These are phyloP conservation scores for Unio pictorum DNA, from an alignment of 2,888 invertebrate species.

Conservation along the genomic window DNA sequence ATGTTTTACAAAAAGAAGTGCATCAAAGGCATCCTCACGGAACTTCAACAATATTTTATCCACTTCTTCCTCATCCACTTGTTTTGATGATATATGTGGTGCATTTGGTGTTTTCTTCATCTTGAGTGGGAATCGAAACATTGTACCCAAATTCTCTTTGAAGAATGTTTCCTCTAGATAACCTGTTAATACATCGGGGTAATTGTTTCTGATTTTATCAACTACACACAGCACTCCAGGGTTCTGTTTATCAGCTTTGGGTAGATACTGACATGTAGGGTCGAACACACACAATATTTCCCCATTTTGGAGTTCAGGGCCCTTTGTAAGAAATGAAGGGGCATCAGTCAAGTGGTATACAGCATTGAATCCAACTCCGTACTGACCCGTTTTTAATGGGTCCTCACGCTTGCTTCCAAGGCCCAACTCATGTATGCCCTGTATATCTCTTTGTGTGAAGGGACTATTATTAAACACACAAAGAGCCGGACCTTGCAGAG, in stretches of 20 bases:
- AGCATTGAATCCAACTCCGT: slow-evolving; percentile 61
- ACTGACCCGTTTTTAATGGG: slow-evolving; percentile 52
- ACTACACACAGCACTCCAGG: slow-evolving; percentile 35
- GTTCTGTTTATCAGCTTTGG: slow-evolving; percentile 21
- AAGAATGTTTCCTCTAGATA: slow-evolving; percentile 26
- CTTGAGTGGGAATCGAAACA: slow-evolving; percentile 39
- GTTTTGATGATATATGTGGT: slow-evolving; percentile 49
- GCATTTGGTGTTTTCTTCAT: slow-evolving; percentile 40
- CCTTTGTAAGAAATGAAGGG: slow-evolving; percentile 51
- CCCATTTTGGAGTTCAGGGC: slow-evolving; percentile 28
- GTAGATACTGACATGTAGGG: slow-evolving; percentile 57
- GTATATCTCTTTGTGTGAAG: slow-evolving; percentile 48
- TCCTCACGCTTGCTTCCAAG: slow-evolving; percentile 52
- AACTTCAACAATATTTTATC: slow-evolving; percentile 1
- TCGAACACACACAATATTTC: slow-evolving; percentile 63
- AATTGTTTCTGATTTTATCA: slow-evolving; percentile 10
- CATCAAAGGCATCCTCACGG: slow-evolving; percentile 6
- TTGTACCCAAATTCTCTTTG: slow-evolving; percentile 21
- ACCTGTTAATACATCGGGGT: slow-evolving; percentile 25
- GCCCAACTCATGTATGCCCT: slow-evolving; percentile 52
- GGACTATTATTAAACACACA: slow-evolving; percentile 52
- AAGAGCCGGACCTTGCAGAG: slow-evolving; percentile 55
- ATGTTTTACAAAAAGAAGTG: slow-evolving; percentile 14
- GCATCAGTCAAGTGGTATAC: slow-evolving; percentile 60
- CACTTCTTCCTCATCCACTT: slow-evolving; percentile 8